phyloP scores from a whole-genome alignment of 2,113 vertebrate genomes.

The Siniperca knerii region DNA sequence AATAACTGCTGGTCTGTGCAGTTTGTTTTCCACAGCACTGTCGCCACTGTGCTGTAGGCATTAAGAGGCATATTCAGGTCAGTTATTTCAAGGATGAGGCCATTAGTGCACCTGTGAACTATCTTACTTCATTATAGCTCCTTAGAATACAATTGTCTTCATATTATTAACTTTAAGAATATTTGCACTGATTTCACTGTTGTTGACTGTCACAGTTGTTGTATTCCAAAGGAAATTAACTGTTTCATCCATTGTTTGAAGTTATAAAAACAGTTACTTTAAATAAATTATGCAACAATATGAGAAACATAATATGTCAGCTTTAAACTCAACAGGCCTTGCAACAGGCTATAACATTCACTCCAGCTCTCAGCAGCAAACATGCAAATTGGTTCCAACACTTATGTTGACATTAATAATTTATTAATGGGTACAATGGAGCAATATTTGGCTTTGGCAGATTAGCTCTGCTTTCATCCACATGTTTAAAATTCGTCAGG shows the following conservation, averaged over 20 bases:
- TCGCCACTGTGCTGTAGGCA: slow-evolving; percentile 49
- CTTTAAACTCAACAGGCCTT: neutral
- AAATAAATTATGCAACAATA: slow-evolving; percentile 19
- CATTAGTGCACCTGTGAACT: slow-evolving; percentile 53
- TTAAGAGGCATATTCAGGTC: slow-evolving; percentile 60
- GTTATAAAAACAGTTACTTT: neutral
- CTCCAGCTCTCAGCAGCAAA: slow-evolving; percentile 5
- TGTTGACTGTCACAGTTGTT: neutral
- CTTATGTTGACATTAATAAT: slow-evolving; percentile 5
- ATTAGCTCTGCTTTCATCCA: neutral
- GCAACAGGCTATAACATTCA: neutral
- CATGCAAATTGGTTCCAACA: slow-evolving; percentile 19
- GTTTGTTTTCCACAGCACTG: slow-evolving; percentile 51
- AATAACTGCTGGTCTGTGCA: slow-evolving; percentile 60
- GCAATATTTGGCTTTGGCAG: slow-evolving; percentile 4
- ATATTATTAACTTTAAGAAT: neutral
- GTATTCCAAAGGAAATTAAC: neutral
- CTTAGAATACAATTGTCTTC: neutral
- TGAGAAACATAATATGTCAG: slow-evolving; percentile 6
- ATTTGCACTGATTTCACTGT: neutral
- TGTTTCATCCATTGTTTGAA: slow-evolving; percentile 1
- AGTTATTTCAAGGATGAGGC: slow-evolving; percentile 61
- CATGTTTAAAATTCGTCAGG: neutral
- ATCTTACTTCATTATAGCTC: slow-evolving; percentile 35
- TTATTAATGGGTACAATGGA: neutral